Evolutionary conservation across 2,888 invertebrate genomes (phyloP).

Genomic region (Metopia argyrocephala): DNA sequence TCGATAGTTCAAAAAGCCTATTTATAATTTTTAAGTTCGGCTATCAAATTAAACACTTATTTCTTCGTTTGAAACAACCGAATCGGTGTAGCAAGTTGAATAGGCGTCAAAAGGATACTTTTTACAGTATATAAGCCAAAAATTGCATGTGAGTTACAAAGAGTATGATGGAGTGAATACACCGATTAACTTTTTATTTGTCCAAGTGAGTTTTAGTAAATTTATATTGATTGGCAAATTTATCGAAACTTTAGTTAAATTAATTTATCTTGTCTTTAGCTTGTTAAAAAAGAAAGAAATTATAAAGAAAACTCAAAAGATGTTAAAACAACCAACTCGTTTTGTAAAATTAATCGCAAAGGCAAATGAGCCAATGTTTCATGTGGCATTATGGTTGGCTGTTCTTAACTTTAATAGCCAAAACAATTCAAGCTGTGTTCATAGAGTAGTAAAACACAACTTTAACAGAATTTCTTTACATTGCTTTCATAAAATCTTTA

Average conservation of each 20-base stretch:
- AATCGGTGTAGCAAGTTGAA: no score
- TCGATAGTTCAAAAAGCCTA: no score
- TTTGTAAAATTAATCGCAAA: slow-evolving; percentile 39
- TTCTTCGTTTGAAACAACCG: no score
- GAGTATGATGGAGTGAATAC: not conserved
- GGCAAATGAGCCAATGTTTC: slow-evolving; percentile 37
- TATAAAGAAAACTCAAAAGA: not conserved
- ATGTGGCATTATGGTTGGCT: not conserved
- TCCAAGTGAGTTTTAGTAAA: slow-evolving; percentile 40
- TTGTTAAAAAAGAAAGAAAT: not conserved
- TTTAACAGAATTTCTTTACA: no score
- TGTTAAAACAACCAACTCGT: slow-evolving; percentile 32
- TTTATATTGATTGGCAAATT: slow-evolving; percentile 70
- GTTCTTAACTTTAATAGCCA: not conserved
- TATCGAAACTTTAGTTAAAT: slow-evolving; percentile 77
- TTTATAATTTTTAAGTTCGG: no score
- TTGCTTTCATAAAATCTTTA: slow-evolving; percentile 15
- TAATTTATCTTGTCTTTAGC: slow-evolving; percentile 73
- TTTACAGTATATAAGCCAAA: no score
- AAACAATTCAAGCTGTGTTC: not conserved
- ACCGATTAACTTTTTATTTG: not conserved
- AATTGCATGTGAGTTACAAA: no score
- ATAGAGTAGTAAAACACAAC: not conserved
- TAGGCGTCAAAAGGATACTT: no score
- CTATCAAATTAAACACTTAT: no score